A percentile compares a stretch with the other conserved stretches of the same genome.
Evolutionary conservation across 1,140 invertebrate species (phyloP).

Genomic region (Bathynomus jamesi): DNA sequence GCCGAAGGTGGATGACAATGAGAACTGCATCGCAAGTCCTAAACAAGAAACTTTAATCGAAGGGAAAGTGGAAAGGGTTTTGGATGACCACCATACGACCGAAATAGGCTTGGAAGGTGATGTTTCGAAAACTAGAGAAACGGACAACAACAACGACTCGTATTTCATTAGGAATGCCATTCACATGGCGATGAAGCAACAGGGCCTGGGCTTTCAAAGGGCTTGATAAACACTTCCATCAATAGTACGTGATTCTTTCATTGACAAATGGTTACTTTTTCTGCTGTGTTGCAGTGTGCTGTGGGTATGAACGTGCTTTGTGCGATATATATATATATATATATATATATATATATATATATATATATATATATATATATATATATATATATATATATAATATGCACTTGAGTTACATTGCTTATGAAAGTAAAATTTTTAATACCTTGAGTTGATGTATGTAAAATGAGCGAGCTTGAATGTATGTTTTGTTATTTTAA

Average conservation of each 20-base stretch:
- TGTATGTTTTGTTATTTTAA: not conserved
- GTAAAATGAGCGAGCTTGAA: too few relatives aligned
- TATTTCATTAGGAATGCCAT: conserved; percentile 28
- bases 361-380: conserved; percentile 2
- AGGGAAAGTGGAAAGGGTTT: not conserved
- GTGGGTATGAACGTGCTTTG: not conserved
- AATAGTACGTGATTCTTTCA: not conserved
- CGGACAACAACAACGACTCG: conserved; percentile 26
- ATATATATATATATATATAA: conserved; percentile 3
- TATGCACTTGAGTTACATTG: too few relatives aligned
- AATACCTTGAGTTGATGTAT: too few relatives aligned
- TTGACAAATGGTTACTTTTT: too few relatives aligned
- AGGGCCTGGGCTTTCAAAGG: conserved; percentile 27
- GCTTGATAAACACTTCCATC: conserved; percentile 21
- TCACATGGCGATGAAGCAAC: conserved; percentile 28
- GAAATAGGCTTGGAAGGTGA: conserved; percentile 4
- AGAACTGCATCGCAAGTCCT: conserved; percentile 8
- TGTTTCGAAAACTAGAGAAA: conserved; percentile 18
- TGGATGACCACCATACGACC: conserved; percentile 5
- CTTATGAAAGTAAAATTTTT: too few relatives aligned
- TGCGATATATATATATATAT: not conserved
- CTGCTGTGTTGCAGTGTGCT: too few relatives aligned
- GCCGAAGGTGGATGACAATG: not conserved
- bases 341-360: not conserved
- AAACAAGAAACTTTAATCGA: not conserved